Evolutionary conservation across 2,113 vertebrate genomes (phyloP).

Genomic region (Oophaga pumilio): DNA sequence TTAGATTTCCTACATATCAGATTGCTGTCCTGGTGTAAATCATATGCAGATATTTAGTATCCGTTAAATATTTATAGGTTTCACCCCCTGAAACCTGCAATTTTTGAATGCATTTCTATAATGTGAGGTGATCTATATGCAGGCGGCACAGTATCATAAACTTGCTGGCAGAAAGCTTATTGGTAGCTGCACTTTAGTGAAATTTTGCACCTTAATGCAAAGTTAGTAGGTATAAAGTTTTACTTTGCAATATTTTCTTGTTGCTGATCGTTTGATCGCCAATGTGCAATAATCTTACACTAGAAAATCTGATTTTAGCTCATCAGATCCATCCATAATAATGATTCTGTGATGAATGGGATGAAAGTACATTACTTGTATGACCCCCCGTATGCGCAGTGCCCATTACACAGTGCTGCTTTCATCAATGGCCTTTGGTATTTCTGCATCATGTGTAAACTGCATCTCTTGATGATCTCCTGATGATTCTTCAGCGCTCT

Average conservation of each 20-base stretch:
- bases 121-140: too few relatives aligned
- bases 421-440: not conserved
- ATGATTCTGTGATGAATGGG: not conserved
- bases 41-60: too few relatives aligned
- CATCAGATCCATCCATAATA: not conserved
- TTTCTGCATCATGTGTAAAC: not conserved
- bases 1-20: too few relatives aligned
- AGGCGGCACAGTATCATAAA: not conserved
- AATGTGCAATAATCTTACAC: not conserved
- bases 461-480: not conserved
- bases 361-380: not conserved
- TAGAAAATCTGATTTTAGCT: not conserved
- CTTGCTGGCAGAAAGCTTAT: not conserved
- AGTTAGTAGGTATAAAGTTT: not conserved
- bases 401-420: not conserved
- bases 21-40: too few relatives aligned
- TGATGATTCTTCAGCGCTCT: not conserved
- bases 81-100: too few relatives aligned
- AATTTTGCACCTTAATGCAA: not conserved
- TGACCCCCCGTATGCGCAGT: not conserved
- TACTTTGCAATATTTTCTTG: not conserved
- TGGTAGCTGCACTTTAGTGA: not conserved
- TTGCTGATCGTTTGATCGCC: not conserved
- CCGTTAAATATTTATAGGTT: too few relatives aligned
- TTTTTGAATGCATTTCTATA: too few relatives aligned